Conservation (phyloP, 2,113 vertebrate species). For the Athene noctua region DNA sequence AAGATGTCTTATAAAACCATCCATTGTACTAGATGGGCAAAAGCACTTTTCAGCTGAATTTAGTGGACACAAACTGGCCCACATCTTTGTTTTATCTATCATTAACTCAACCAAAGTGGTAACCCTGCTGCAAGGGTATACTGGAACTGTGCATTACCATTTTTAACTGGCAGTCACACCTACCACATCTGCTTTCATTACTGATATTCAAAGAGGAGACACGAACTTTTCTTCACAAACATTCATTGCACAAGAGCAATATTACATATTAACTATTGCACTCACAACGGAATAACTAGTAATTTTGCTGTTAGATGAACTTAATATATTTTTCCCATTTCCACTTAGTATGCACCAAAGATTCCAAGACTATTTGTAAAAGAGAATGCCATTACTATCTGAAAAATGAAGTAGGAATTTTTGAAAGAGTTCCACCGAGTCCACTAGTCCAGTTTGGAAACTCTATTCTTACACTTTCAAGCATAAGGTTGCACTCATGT, state of each 20-base stretch:
- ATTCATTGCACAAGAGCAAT: not conserved
- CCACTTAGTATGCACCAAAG: not conserved
- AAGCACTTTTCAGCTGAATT: not conserved
- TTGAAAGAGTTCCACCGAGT: not conserved
- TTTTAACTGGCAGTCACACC: not conserved
- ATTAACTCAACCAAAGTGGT: accelerated
- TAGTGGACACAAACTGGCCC: not conserved
- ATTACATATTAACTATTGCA: not conserved
- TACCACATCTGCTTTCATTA: not conserved
- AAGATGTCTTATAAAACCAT: not conserved
- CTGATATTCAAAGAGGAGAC: not conserved
- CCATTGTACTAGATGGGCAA: not conserved
- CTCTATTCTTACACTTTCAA: not conserved
- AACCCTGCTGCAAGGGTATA: not conserved
- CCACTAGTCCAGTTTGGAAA: not conserved
- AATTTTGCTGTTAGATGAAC: not conserved
- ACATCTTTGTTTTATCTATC: not conserved
- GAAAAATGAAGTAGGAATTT: not conserved
- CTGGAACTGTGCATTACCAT: not conserved
- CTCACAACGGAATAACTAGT: not conserved
- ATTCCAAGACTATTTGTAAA: not conserved
- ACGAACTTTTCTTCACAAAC: not conserved
- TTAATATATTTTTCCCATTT: not conserved
- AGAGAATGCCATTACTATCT: not conserved
- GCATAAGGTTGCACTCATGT: not conserved